phyloP scores from a whole-genome alignment of 2,113 vertebrate genomes.

The Myrmecophaga tridactyla region DNA sequence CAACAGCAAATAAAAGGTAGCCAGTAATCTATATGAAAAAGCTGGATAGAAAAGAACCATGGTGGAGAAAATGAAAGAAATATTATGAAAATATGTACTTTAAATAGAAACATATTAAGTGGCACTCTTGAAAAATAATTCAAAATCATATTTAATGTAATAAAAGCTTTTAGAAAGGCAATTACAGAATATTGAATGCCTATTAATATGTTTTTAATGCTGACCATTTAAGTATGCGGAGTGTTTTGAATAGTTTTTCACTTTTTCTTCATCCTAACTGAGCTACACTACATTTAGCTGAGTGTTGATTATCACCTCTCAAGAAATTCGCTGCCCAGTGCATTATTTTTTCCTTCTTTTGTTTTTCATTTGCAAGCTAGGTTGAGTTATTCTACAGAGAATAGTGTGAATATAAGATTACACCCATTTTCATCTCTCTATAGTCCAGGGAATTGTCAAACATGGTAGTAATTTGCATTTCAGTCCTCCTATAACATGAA shows the following conservation, averaged over 20 bases:
- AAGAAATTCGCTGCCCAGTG: neutral
- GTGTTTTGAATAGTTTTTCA: slow-evolving; percentile 39
- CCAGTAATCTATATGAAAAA: slow-evolving; percentile 46
- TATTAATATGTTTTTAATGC: slow-evolving; percentile 44
- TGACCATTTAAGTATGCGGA: slow-evolving; percentile 17
- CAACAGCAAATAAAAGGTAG: slow-evolving; percentile 7
- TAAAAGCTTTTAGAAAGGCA: slow-evolving; percentile 45
- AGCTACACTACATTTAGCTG: slow-evolving; percentile 9
- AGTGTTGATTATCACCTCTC: slow-evolving; percentile 42
- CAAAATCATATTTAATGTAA: slow-evolving; percentile 42
- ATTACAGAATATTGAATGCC: neutral
- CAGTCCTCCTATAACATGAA: neutral
- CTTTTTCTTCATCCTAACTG: neutral
- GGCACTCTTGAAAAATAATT: slow-evolving; percentile 36
- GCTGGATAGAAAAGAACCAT: neutral
- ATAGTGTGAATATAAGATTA: slow-evolving; percentile 10
- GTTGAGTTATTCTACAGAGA: neutral
- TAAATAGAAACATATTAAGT: slow-evolving; percentile 39
- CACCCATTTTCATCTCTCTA: slow-evolving; percentile 4
- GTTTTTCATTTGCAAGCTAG: slow-evolving; percentile 41
- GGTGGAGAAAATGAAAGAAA: slow-evolving; percentile 33
- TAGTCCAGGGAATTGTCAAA: neutral
- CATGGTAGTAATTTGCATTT: slow-evolving; percentile 17
- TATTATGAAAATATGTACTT: slow-evolving; percentile 28
- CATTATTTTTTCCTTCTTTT: neutral